A percentile compares a stretch with the other conserved stretches of the same genome.
phyloP scores from a whole-genome alignment of 2,888 invertebrate species.

The Dolomedes plantarius region DNA sequence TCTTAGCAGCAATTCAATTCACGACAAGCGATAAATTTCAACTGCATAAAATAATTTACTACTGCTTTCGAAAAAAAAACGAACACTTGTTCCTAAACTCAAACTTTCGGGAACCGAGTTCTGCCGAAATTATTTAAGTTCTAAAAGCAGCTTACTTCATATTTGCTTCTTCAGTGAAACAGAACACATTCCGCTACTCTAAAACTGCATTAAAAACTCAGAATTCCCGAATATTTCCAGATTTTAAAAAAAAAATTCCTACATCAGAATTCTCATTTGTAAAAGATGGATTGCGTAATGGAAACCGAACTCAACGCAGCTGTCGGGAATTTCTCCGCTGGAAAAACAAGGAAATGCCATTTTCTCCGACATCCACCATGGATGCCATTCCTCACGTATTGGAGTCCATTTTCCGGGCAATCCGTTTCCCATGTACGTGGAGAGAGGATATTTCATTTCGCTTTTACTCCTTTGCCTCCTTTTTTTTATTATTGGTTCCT shows the following conservation, averaged over 20 bases:
- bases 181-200: no score
- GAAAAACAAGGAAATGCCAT: constrained; percentile 16
- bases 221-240: no score
- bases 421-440: constrained; percentile 19
- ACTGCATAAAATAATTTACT: no score
- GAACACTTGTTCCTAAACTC: no score
- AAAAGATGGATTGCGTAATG: not conserved
- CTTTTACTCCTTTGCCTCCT: not conserved
- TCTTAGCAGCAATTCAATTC: no score
- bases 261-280: not conserved
- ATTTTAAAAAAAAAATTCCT: not conserved
- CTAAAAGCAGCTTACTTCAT: no score
- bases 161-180: no score
- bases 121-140: no score
- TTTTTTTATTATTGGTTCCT: not conserved
- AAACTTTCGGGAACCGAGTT: no score
- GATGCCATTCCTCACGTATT: not conserved
- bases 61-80: no score
- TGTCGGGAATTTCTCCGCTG: not conserved
- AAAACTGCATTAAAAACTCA: no score
- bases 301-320: not conserved
- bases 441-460: not conserved
- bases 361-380: not conserved
- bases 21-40: no score
- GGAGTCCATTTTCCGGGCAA: constrained; percentile 6